Base-by-base conservation (phyloP, 2,113 vertebrate species). In the Protomyctophum bolini region DNA sequence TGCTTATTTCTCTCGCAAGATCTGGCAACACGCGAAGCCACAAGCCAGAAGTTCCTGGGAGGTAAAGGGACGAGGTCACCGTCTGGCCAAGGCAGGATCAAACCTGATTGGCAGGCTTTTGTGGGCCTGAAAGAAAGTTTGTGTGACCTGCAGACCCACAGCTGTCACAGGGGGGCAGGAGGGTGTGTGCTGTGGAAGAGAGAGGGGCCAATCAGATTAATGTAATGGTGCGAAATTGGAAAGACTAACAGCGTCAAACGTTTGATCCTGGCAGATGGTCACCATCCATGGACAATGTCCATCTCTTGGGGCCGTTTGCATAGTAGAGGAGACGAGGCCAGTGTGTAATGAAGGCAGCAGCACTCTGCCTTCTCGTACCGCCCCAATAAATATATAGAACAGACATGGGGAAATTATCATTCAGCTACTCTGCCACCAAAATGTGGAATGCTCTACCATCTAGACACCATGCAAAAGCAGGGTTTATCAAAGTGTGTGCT, bases 221-320 rank as follows among this genome's bases (percentile, higher is more conserved):
- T 79, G 71, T 75, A 63, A 66, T 69, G 68, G 68, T 61, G 50
- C 21, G 33, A 72, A 54, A 58, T 70, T 67, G 47, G 66, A 64
- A 68, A 68, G 29, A 54, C 59, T 28, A 54, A 48, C 65, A 51
- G n/a, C 6, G 52, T 56, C 12, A 41, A 52, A 21, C 33, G 54
- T 73, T 79, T 79, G 66, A 73, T 72, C 66, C 41, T 51, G 77
- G 58, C 77, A 87, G 80, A 87, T 79, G 83, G 75, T 51, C 58
- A 7, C 64, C 15, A 48, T 63, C 60, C 15, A 48, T 63, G 28
- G 65, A 61, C 63, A n/a, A 49, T 56, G 54, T 66, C 63, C 48
- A 46, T 59, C 70, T 65, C 65, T 48, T 46, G 75, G 61, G 70
- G 76, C 61, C 55, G 47, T 75, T 41, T 41, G 71, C 54, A n/a